These are phyloP conservation scores for Stictocephala bisonia DNA, from an alignment of 2,888 invertebrate genomes.

Conservation along the genomic window DNA sequence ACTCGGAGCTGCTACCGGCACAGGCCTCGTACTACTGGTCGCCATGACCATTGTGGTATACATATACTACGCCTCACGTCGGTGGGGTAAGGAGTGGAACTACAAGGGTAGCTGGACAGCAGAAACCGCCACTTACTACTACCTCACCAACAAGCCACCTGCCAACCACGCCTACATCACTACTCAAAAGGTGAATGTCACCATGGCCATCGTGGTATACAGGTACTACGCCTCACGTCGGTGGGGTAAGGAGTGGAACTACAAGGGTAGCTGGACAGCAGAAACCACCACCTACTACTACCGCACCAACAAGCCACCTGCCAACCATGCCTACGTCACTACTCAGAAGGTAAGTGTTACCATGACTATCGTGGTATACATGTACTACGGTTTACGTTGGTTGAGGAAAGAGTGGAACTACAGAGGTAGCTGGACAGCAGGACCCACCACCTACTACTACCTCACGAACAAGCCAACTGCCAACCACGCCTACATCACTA, in stretches of 20 bases:
- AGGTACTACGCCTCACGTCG: slow-evolving; percentile 72
- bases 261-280: slow-evolving; percentile 68
- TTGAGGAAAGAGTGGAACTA: no score
- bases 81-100: slow-evolving; percentile 72
- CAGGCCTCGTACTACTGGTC: slow-evolving; percentile 73
- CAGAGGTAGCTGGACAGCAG: no score
- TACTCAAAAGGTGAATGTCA: slow-evolving; percentile 64
- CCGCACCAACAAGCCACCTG: slow-evolving; percentile 27
- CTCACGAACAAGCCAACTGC: no score
- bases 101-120: slow-evolving; percentile 68
- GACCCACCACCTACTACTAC: no score
- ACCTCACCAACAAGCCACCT: slow-evolving; percentile 31
- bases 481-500: no score
- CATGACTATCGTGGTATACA: no score
- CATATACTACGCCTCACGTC: slow-evolving; percentile 72
- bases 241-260: slow-evolving; percentile 72
- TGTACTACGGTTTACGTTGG: no score
- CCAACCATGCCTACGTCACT: slow-evolving; percentile 46
- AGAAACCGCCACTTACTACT: slow-evolving; percentile 45
- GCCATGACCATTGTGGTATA: slow-evolving; percentile 76
- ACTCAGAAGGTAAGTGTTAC: slow-evolving; percentile 55
- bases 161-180: slow-evolving; percentile 46
- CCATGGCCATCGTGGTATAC: slow-evolving; percentile 75
- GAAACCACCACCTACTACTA: slow-evolving; percentile 46
- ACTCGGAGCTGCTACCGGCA: slow-evolving; percentile 75